Evolutionary conservation across 2,113 vertebrate genomes (phyloP).

Genomic region (Phyllostomus discolor): DNA sequence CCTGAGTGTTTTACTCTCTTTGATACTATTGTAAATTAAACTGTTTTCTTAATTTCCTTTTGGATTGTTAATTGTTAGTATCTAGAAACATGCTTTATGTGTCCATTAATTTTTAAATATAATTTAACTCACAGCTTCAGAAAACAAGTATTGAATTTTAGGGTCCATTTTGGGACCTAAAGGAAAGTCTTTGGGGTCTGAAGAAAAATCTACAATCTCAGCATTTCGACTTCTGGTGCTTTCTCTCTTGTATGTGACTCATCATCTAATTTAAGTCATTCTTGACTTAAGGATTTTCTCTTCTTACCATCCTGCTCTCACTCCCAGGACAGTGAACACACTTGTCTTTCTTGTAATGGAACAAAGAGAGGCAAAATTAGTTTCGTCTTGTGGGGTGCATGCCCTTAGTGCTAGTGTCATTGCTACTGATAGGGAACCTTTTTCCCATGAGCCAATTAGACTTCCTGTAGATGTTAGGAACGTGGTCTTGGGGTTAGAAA

Average conservation of each 20-base stretch:
- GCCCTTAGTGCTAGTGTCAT: not conserved
- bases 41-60: not conserved
- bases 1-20: not conserved
- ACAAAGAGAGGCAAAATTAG: not conserved
- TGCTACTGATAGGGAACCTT: not conserved
- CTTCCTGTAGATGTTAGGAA: not conserved
- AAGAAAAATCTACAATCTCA: not conserved
- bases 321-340: not conserved
- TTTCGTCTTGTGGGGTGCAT: not conserved
- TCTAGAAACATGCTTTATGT: not conserved
- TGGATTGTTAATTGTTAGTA: not conserved
- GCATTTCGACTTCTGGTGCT: not conserved
- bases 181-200: not conserved
- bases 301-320: not conserved
- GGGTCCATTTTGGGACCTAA: too few species aligned
- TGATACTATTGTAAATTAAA: not conserved
- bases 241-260: not conserved
- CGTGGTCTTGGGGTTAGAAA: not conserved
- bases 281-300: not conserved
- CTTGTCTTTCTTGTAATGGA: not conserved
- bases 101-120: not conserved
- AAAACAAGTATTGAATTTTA: not conserved
- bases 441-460: not conserved
- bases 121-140: not conserved
- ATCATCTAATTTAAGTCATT: not conserved